Conservation (phyloP, 1,140 invertebrate genomes). For the Drosophila oshimai region DNA sequence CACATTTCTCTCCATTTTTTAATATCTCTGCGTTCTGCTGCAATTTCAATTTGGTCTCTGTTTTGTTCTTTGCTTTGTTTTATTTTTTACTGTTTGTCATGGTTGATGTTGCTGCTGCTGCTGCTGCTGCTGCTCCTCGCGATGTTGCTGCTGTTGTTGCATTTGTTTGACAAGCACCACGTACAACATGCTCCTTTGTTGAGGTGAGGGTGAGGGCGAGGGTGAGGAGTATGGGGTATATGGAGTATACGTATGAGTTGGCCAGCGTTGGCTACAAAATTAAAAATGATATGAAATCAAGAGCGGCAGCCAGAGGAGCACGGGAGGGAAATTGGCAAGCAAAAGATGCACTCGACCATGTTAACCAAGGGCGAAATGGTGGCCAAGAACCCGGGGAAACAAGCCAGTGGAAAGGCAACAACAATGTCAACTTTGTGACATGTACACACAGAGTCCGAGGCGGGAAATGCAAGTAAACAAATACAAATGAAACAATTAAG, state of each 20-base stretch:
- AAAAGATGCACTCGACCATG: slow-evolving; percentile 39
- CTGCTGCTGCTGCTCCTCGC: neutral
- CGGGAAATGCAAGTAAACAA: neutral
- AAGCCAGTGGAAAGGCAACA: neutral
- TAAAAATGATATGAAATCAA: slow-evolving; percentile 64
- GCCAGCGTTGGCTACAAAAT: slow-evolving; percentile 39
- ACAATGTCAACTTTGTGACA: neutral
- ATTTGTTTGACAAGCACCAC: slow-evolving; percentile 42
- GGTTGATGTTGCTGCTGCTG: neutral
- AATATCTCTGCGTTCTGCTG: neutral
- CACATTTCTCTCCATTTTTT: neutral
- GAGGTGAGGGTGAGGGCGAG: too few species aligned
- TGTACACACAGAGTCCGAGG: neutral
- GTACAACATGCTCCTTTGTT: slow-evolving; percentile 20
- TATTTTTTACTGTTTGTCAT: slow-evolving; percentile 8
- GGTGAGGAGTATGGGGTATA: neutral
- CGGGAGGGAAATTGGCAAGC: neutral
- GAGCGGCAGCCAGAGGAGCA: neutral
- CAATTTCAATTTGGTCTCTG: slow-evolving; percentile 21
- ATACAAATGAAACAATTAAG: slow-evolving; percentile 9
- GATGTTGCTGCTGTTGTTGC: slow-evolving; percentile 12
- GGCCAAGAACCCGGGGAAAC: neutral
- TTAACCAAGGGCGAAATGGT: slow-evolving; percentile 11
- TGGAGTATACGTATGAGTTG: neutral
- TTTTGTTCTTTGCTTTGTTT: neutral